Conservation (phyloP, 2,797 vertebrate species). For the Lithobates sylvaticus region DNA sequence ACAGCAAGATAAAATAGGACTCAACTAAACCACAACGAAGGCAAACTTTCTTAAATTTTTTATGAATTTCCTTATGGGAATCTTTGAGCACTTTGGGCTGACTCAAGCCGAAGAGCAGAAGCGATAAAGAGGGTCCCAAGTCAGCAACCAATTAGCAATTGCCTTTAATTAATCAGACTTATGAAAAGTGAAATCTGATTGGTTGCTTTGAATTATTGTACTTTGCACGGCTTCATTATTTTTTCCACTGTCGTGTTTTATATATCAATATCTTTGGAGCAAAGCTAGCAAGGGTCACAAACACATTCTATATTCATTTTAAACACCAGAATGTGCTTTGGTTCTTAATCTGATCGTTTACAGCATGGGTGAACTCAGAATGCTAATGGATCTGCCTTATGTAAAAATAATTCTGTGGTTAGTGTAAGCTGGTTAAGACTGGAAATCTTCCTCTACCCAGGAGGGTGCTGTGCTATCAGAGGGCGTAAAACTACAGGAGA, state of each 20-base stretch:
- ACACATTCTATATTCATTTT: neutral
- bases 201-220: neutral
- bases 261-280: neutral
- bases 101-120: neutral
- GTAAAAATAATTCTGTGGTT: slow-evolving; percentile 20
- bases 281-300: neutral
- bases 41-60: too few relatives aligned
- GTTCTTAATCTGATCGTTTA: neutral
- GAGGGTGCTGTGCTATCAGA: slow-evolving; percentile 31
- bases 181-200: neutral
- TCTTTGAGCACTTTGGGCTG: neutral
- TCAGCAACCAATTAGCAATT: neutral
- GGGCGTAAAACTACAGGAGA: slow-evolving; percentile 38
- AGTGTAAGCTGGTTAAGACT: slow-evolving; percentile 40
- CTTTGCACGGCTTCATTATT: too few relatives aligned
- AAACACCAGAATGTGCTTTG: neutral
- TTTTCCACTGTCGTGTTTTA: neutral
- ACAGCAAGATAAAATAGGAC: too few relatives aligned
- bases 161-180: neutral
- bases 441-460: slow-evolving; percentile 44
- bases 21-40: too few relatives aligned
- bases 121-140: too few relatives aligned
- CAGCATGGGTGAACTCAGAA: slow-evolving; percentile 2
- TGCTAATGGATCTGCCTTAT: neutral
- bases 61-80: neutral